Conservation (phyloP, 1,140 invertebrate genomes). For the Macrotrachela quadricornifera region DNA sequence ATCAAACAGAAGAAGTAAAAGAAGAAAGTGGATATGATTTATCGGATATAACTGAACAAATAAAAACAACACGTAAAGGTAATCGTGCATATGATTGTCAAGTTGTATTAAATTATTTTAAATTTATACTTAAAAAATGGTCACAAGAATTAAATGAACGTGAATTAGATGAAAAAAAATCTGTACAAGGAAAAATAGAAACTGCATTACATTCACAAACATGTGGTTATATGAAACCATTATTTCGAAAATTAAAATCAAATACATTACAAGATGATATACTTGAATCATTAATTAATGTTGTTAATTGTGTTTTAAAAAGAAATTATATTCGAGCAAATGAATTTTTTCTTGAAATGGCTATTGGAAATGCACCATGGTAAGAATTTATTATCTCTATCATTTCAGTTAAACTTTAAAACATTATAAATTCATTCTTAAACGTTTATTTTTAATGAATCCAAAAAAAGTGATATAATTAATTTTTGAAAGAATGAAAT, state of each 20-base stretch:
- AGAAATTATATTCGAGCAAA: conserved; percentile 78
- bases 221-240: conserved; percentile 60
- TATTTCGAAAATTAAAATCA: conserved; percentile 51
- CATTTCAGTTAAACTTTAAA: no score
- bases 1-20: not conserved
- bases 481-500: no score
- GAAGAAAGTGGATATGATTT: no score
- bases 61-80: not conserved
- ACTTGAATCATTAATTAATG: conserved; percentile 72
- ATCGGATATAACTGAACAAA: not conserved
- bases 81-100: conserved; percentile 7
- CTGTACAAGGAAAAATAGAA: conserved; percentile 52
- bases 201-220: conserved; percentile 82
- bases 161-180: conserved; percentile 55
- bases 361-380: conserved; percentile 98
- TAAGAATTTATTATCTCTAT: no score
- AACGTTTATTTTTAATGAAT: no score
- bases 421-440: no score
- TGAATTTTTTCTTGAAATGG: conserved; percentile 77
- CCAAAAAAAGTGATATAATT: no score
- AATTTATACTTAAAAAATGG: conserved; percentile 77
- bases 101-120: conserved; percentile 10
- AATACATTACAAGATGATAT: conserved; percentile 61
- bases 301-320: conserved; percentile 62
- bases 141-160: conserved; percentile 66